Evolutionary conservation across 2,113 vertebrate genomes (phyloP), one percentile per base, ranked within the genome.

Genomic region (Tachysurus vachellii): DNA sequence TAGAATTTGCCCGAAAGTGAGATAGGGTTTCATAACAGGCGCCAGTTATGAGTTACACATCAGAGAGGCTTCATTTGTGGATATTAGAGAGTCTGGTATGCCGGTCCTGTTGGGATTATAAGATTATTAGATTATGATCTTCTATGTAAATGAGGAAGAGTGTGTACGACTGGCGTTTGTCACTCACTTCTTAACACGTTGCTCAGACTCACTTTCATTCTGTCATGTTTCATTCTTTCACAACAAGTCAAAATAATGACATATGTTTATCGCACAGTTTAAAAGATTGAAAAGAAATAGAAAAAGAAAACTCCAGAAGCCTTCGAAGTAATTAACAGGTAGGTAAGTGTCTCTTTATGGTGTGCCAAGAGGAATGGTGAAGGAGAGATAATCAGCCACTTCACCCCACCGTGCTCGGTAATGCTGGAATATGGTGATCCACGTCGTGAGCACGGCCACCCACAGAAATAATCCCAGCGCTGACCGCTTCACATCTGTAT

Each of bases 371-470:
- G 97, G 97, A 87, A 98, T 97, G 36, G 97, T 98, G 89, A 98
- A 98, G 82, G 97, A 97, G 11, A 98, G 94, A 88, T 96, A 95
- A 90, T 98, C 97, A 5, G 96, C 96, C 83, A 97, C 92, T 75
- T 95, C 97, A 0, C 97, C 97, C 97, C 97, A 98, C 76, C 93
- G 88, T 28, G 96, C 95, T 87, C 97, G 94, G 93, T 93, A 96
- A 84, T 96, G 96, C 92, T 98, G 97, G 91, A 95, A 97, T 88
- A 97, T 95, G 54, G 95, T 95, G 85, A 97, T 97, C 97, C 97
- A 98, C 4, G 97, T 96, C 17, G 96, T 96, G 59, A 97, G 95
- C 12, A 96, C 93, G n/a, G 95, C 93, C 5, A 96, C 92, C 97
- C 97, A 98, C 31, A 97, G 93, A 70, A 96, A 89, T 62, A 98